phyloP scores from a whole-genome alignment of 2,797 vertebrate species.

The Holocentrus rufus region DNA sequence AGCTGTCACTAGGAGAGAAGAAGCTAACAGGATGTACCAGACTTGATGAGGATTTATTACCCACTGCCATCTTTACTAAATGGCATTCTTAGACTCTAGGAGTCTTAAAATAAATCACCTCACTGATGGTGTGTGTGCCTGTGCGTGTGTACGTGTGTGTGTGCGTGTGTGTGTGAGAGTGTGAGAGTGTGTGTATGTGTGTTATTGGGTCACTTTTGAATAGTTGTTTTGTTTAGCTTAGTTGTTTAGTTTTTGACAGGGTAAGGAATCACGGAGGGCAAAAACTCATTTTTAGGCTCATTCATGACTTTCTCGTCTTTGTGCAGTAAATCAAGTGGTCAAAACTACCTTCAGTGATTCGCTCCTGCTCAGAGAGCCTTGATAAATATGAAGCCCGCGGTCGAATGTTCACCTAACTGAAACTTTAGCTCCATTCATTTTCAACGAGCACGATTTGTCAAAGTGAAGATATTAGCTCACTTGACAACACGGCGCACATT shows the following conservation, averaged over 20 bases:
- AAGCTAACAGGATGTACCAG: slow-evolving; percentile 81
- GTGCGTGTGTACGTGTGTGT: slow-evolving; percentile 14
- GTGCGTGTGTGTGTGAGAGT: slow-evolving; percentile 12
- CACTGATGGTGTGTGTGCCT: slow-evolving; percentile 35
- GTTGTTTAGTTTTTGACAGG: slow-evolving; percentile 47
- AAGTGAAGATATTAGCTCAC: slow-evolving; percentile 23
- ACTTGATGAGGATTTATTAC: slow-evolving; percentile 86
- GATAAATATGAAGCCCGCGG: not conserved
- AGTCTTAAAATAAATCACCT: slow-evolving; percentile 81
- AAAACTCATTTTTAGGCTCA: not conserved
- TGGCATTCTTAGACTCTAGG: slow-evolving; percentile 78
- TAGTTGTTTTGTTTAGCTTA: slow-evolving; percentile 54
- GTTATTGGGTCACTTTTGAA: slow-evolving; percentile 64
- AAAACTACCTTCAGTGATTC: not conserved
- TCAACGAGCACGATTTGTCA: not conserved
- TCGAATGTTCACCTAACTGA: slow-evolving; percentile 1
- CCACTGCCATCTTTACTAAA: slow-evolving; percentile 83
- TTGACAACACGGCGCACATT: slow-evolving; percentile 16
- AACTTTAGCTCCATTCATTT: slow-evolving; percentile 19
- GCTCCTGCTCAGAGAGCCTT: not conserved
- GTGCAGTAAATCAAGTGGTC: slow-evolving; percentile 44
- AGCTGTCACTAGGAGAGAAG: slow-evolving; percentile 77
- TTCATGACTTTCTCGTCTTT: slow-evolving; percentile 24
- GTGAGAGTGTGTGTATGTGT: slow-evolving; percentile 27
- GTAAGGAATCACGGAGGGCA: slow-evolving; percentile 48